A percentile compares a stretch with the other conserved stretches of the same genome.
These are phyloP conservation scores for Zelostemma sp. DNA, from an alignment of 1,140 invertebrate species.

Conservation along the genomic window DNA sequence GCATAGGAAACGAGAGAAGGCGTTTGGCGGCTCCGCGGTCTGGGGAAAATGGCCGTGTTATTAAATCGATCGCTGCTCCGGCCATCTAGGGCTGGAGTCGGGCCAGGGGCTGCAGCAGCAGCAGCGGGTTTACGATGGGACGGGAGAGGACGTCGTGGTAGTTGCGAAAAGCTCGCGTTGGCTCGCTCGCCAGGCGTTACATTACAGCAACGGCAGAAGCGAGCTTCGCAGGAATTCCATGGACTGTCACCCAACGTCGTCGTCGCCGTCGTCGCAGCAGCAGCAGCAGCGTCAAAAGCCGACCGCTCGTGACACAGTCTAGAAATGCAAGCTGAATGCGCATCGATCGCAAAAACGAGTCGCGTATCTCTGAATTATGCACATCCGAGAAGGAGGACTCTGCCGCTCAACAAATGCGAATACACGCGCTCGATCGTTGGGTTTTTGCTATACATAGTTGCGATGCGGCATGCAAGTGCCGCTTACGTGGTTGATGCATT, in stretches of 20 bases:
- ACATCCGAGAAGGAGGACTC: slow-evolving; percentile 8
- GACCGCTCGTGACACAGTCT: slow-evolving; percentile 30
- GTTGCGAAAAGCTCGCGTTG: slow-evolving; percentile 3
- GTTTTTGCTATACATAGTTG: too few relatives aligned
- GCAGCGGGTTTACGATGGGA: slow-evolving; percentile 18
- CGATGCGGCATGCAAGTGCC: too few relatives aligned
- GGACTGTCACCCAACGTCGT: slow-evolving; percentile 14
- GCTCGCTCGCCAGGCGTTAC: slow-evolving; percentile 12
- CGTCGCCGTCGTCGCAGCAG: background rate
- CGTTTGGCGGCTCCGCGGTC: slow-evolving; percentile 52
- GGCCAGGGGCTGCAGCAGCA: slow-evolving; percentile 48
- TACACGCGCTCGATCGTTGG: too few relatives aligned
- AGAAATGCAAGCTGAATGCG: slow-evolving; percentile 28
- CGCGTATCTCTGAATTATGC: slow-evolving; percentile 38
- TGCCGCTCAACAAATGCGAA: background rate
- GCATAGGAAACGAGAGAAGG: slow-evolving; percentile 22
- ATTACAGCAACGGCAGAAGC: too few relatives aligned
- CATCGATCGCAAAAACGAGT: slow-evolving; percentile 33
- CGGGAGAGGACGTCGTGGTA: slow-evolving; percentile 9
- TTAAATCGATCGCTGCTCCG: slow-evolving; percentile 65
- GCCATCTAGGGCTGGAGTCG: slow-evolving; percentile 49
- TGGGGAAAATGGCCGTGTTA: slow-evolving; percentile 63
- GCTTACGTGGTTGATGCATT: too few relatives aligned
- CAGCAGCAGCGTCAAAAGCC: slow-evolving; percentile 12
- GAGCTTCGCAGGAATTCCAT: background rate